phyloP scores from a whole-genome alignment of 2,113 vertebrate species.

The Melanerpes aurifrons region DNA sequence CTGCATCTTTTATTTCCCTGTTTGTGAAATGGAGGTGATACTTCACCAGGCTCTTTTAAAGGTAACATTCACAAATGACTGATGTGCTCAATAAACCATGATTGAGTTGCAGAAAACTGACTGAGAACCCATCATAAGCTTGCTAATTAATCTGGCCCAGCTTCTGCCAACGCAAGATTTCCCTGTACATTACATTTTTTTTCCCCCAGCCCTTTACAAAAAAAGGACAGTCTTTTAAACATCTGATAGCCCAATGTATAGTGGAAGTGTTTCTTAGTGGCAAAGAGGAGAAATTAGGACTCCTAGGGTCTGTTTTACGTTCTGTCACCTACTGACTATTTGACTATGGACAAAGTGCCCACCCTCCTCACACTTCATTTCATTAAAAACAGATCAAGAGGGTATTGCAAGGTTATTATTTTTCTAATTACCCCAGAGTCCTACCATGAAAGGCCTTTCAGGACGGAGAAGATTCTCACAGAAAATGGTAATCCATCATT shows the following conservation, averaged over 20 bases:
- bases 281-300: not conserved
- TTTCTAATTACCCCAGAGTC: slow-evolving; percentile 62
- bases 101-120: slow-evolving; percentile 8
- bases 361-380: slow-evolving; percentile 14
- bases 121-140: not conserved
- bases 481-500: slow-evolving; percentile 54
- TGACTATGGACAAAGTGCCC: slow-evolving; percentile 43
- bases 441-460: slow-evolving; percentile 51
- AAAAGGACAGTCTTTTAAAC: not conserved
- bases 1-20: not conserved
- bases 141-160: slow-evolving; percentile 22
- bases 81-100: not conserved
- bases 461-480: slow-evolving; percentile 37
- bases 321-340: slow-evolving; percentile 30
- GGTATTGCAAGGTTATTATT: slow-evolving; percentile 59
- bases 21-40: not conserved
- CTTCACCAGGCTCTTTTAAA: not conserved
- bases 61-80: not conserved
- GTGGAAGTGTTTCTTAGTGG: not conserved
- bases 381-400: slow-evolving; percentile 62
- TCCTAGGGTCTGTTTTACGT: slow-evolving; percentile 30
- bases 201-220: not conserved
- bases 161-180: not conserved
- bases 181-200: not conserved
- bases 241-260: not conserved